These are phyloP conservation scores for Auanema sp. DNA, from an alignment of 2,888 invertebrate genomes.

Conservation along the genomic window DNA sequence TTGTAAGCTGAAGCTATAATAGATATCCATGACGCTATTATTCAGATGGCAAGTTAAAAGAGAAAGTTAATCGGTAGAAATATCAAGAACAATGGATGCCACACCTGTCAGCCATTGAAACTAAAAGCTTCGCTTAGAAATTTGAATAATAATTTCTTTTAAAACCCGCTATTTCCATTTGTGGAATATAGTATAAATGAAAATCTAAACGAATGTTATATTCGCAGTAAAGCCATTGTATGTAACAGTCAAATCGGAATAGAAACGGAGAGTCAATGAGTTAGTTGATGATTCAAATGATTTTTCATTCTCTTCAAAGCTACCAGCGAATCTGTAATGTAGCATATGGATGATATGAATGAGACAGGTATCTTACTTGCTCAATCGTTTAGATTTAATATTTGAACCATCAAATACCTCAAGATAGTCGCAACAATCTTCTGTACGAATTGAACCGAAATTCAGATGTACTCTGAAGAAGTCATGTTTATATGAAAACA, in stretches of 20 bases:
- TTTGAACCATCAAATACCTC: conserved; percentile 15
- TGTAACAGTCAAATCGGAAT: conserved; percentile 13
- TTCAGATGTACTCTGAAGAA: conserved; percentile 10
- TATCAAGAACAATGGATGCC: too few species aligned
- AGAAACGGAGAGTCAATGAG: conserved; percentile 12
- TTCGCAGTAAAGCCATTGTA: conserved; percentile 13
- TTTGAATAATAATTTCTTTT: too few species aligned
- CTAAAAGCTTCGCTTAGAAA: too few species aligned
- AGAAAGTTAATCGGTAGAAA: too few species aligned
- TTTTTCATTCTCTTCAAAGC: background rate
- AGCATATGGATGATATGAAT: too few species aligned
- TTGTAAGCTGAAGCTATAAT: too few species aligned
- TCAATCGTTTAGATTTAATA: background rate
- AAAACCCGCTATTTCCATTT: too few species aligned
- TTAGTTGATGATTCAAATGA: background rate
- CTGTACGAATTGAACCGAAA: conserved; percentile 9
- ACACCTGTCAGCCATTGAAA: too few species aligned
- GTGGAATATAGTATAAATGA: too few species aligned
- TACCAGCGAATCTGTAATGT: conserved; percentile 16
- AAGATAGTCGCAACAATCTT: conserved; percentile 17
- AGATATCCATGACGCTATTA: too few species aligned
- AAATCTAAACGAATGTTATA: background rate
- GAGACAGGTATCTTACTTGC: conserved; percentile 9
- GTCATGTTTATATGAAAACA: background rate
- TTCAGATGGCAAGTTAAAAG: too few species aligned